phyloP scores from a whole-genome alignment of 1,140 invertebrate species.

The Lucilia sericata region DNA sequence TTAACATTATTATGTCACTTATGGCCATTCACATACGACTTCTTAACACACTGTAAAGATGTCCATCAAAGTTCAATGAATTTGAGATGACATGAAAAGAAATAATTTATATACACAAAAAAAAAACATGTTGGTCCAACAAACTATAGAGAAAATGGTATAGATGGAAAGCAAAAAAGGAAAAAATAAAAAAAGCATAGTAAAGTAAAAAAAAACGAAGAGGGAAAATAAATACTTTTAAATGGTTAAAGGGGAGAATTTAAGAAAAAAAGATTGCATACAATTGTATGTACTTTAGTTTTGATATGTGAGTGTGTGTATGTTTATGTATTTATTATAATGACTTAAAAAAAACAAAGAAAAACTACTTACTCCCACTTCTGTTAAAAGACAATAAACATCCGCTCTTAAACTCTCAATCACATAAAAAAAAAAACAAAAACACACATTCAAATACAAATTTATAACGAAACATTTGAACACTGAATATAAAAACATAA shows the following conservation, averaged over 20 bases:
- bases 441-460: background rate
- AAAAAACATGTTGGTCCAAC: background rate
- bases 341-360: background rate
- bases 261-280: background rate
- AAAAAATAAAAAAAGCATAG: background rate
- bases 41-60: background rate
- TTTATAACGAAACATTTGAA: background rate
- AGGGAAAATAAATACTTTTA: background rate
- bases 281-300: background rate
- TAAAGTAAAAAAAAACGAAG: background rate
- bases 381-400: slow-evolving; percentile 21
- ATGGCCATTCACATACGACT: background rate
- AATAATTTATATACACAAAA: background rate
- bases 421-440: background rate
- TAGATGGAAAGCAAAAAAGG: too few relatives aligned
- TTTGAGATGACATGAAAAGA: slow-evolving; percentile 27
- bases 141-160: background rate
- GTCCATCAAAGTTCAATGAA: slow-evolving; percentile 43
- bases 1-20: background rate
- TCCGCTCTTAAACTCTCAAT: background rate
- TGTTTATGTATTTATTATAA: background rate
- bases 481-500: background rate
- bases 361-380: slow-evolving; percentile 7
- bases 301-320: background rate
- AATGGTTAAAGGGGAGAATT: background rate